Base-by-base conservation (phyloP, 1,140 invertebrate species). In the Drosophila busckii region DNA sequence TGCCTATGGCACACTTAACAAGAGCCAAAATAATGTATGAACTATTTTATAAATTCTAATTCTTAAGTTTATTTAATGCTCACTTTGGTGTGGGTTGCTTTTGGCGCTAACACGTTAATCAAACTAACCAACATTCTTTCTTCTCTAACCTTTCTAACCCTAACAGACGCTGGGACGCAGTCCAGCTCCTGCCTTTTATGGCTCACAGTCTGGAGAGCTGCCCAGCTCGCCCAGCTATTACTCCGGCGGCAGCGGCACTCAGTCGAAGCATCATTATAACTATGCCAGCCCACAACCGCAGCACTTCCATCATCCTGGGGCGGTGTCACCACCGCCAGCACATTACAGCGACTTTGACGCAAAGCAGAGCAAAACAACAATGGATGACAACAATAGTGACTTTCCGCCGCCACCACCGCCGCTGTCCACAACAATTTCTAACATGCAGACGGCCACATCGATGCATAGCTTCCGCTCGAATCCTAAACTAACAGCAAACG, bases 401-500 rank as follows among this genome's bases (percentile, higher is more conserved):
- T 75, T 85, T 31, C 85, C 85, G 35, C 84, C 85, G 32, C 85
- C 84, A 19, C 84, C 84, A n/a, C 84, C 84, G 45, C 85, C 82
- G 10, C 35, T 87, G 25, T 85, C 84, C 6, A 78, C 78, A 19
- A 86, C 84, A 17, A 84, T 86, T 48, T 86, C 84, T 69, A 84
- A 84, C 53, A 84, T 86, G 76, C 84, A 87, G 54, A 75, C 75
- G 3, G 69, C 83, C 19, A 85, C 83, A 3, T 59, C 65, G 19
- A 53, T 56, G 45, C 59, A 87, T 68, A 64, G 60, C 58, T 87
- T 84, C 60, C 70, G 85, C 58, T 56, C 85, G 80, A 87, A 87
- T 67, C 83, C 85, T 25, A 87, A 87, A 76, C 59, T 87, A 82
- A 87, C 86, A 63, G 86, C 86, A 49, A 87, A 87, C 61, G 83